Conservation (phyloP, 92 coral and sea anemone genomes). For the Palythoa grandiflora region DNA sequence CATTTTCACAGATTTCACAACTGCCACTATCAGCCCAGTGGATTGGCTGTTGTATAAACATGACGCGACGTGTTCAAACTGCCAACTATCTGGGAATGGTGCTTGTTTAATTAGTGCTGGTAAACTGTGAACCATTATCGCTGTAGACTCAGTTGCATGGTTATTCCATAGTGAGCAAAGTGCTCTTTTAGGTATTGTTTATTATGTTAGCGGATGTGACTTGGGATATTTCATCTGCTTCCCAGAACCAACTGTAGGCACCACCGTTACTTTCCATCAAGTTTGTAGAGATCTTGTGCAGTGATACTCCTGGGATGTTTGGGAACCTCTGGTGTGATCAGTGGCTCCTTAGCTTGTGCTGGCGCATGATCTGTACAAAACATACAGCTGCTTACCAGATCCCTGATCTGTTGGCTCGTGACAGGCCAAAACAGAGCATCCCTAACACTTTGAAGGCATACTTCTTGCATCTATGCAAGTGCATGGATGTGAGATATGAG, state of each 20-base stretch:
- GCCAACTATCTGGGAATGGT: too few relatives aligned
- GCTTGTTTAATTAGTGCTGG: slow-evolving; percentile 2
- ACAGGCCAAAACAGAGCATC: background rate
- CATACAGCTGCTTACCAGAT: background rate
- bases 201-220: background rate
- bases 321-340: too few relatives aligned
- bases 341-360: slow-evolving; percentile 25
- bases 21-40: too few relatives aligned
- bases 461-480: too few relatives aligned
- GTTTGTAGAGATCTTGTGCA: background rate
- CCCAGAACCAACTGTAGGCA: background rate
- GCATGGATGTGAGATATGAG: too few relatives aligned
- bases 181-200: background rate
- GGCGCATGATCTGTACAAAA: slow-evolving; percentile 23
- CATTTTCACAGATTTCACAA: background rate
- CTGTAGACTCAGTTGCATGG: slow-evolving; percentile 33
- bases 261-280: background rate
- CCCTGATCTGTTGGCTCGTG: too few relatives aligned
- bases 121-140: background rate
- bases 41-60: too few relatives aligned
- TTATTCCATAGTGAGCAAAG: slow-evolving; percentile 3
- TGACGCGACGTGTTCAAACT: too few relatives aligned
- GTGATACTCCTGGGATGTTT: too few relatives aligned
- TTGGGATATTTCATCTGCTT: too few relatives aligned
- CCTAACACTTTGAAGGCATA: too few relatives aligned